Evolutionary conservation across 2,113 vertebrate genomes (phyloP).

Genomic region (Dolichotis patagonum): DNA sequence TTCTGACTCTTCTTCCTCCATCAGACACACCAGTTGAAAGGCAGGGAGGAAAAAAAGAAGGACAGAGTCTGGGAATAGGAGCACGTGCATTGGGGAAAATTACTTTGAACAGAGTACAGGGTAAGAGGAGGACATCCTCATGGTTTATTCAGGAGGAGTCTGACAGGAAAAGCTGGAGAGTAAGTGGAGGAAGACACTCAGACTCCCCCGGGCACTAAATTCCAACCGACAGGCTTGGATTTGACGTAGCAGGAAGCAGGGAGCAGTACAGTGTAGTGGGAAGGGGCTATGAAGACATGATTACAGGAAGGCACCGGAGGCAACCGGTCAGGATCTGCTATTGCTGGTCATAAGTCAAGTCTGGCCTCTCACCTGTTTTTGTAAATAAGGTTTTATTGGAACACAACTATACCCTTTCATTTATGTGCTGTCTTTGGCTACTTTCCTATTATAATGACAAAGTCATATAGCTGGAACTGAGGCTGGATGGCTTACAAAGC

Average conservation of each 20-base stretch:
- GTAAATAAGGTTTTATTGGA: slow-evolving; percentile 39
- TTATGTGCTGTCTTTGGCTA: neutral
- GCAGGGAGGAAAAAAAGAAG: neutral
- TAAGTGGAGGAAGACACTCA: neutral
- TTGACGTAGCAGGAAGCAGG: neutral
- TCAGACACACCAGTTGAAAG: neutral
- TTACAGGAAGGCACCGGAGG: neutral
- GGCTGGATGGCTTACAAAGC: neutral
- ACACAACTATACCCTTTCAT: neutral
- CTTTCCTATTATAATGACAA: neutral
- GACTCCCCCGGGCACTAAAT: neutral
- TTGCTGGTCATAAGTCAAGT: neutral
- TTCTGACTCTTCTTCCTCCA: neutral
- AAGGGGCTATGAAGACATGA: neutral
- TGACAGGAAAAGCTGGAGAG: neutral
- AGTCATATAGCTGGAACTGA: neutral
- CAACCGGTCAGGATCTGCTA: neutral
- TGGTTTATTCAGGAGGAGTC: neutral
- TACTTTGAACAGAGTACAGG: neutral
- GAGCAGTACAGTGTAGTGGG: neutral
- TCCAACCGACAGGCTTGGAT: neutral
- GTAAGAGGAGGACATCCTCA: neutral
- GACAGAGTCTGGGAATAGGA: neutral
- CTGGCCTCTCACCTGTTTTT: neutral
- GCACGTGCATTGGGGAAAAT: neutral